Percentiles rank a stretch among this genome's conserved stretches.
phyloP scores from a whole-genome alignment of 2,888 invertebrate species.

The Yponomeuta plumbellus region DNA sequence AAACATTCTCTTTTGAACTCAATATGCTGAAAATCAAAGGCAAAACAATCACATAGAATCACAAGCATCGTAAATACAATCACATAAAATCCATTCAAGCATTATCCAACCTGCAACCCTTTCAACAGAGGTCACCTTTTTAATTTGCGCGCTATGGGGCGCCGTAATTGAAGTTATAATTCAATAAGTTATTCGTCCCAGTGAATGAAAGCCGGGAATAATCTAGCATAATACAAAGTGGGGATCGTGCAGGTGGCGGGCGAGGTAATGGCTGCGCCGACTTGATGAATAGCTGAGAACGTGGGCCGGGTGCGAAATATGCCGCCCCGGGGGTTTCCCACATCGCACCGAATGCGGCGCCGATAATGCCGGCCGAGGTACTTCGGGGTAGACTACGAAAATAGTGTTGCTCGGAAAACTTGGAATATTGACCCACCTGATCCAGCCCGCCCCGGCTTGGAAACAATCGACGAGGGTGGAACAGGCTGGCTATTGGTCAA shows the following conservation, averaged over 20 bases:
- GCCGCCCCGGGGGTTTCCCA: constrained; percentile 35
- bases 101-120: not conserved
- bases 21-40: too few species aligned
- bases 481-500: too few species aligned
- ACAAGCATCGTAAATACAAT: not conserved
- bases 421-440: too few species aligned
- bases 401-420: too few species aligned
- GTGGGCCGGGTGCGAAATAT: constrained; percentile 62
- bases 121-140: not conserved
- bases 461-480: too few species aligned
- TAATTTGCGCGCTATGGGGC: constrained; percentile 11
- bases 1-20: too few species aligned
- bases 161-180: constrained; percentile 25
- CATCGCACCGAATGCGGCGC: not conserved
- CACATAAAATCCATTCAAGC: not conserved
- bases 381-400: not conserved
- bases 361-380: not conserved
- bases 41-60: not conserved
- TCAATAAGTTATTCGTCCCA: constrained; percentile 31
- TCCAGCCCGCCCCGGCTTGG: too few species aligned
- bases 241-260: constrained; percentile 64
- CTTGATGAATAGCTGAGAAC: constrained; percentile 69
- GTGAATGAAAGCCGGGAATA: constrained; percentile 55
- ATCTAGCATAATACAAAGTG: constrained; percentile 60
- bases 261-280: constrained; percentile 58